Base-by-base conservation (phyloP, 2,888 invertebrate genomes). In the Thyatira batis region DNA sequence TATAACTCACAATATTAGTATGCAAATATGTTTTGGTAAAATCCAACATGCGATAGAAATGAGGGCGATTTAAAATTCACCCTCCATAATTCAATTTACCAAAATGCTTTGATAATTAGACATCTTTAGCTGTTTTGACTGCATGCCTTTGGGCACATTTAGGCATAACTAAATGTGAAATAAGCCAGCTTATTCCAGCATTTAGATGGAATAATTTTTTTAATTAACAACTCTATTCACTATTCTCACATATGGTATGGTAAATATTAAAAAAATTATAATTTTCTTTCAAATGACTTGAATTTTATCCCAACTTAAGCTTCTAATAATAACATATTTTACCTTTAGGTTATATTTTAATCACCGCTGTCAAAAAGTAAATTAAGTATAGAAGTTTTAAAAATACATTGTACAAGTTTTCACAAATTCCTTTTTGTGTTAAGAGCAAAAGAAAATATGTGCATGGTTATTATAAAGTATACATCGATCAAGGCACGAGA, bases 51-150 rank as follows among this genome's bases (percentile, higher is more conserved):
- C 68, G 63, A 61, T 54, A 62, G 63, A 71, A 76, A 77, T 71
- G 69, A 72, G 65, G 46, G 52, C 59, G 65, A 77, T 78, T 75
- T 71, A 78, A 77, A 78, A 78, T 75, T 71, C 78, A 78, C 78
- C 78, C 76, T 72, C 60, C 65, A 67, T 73, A 74, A 77, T 65
- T 61, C 67, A 64, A 61, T 75, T 71, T 61, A 68, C 74, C 71
- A 63, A 70, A 62, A 67, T 17, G 76, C 77, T 78, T 78, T 77
- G 75, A 73, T 75, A 77, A 78, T 78, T 76, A 78, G 75, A 61
- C 72, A 57, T 67, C 69, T 69, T 73, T 69, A 64, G 60, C 64
- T 66, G 67, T 65, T 70, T 65, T 68, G 57, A 66, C 61, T 23
- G 23, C 23, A n/a, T 39, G 17, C 17, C 39, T 39, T 39, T 39